These are phyloP conservation scores for Onychorhynchus coronatus DNA, from an alignment of 2,113 vertebrate species.

Conservation along the genomic window DNA sequence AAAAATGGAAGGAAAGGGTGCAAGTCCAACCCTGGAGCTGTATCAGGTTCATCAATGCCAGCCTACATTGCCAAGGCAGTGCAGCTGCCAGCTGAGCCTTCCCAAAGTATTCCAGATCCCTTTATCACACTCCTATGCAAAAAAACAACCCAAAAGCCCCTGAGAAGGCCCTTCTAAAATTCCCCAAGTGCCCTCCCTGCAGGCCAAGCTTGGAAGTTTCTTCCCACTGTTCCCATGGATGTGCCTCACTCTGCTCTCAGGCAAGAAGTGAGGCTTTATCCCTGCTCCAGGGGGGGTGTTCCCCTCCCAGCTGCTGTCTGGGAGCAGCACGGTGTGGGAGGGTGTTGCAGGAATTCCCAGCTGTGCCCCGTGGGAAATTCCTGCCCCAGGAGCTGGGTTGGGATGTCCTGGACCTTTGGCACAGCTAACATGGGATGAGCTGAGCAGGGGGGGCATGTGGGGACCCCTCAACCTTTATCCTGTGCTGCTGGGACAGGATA, in stretches of 20 bases:
- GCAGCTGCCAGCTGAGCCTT: neutral
- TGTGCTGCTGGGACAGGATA: neutral
- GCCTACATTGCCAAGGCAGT: neutral
- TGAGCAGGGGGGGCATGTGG: neutral
- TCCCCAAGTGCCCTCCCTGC: neutral
- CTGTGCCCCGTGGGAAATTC: neutral
- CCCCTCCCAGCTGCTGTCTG: neutral
- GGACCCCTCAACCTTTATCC: neutral
- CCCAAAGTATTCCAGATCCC: neutral
- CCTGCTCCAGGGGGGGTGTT: no score
- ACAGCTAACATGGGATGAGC: neutral
- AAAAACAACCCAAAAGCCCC: neutral
- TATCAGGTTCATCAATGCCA: neutral
- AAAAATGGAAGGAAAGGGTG: neutral
- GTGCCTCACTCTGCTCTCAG: neutral
- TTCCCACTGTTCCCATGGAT: neutral
- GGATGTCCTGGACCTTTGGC: neutral
- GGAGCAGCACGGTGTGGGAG: neutral
- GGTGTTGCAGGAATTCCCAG: neutral
- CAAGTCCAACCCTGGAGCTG: neutral
- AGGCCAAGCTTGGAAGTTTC: neutral
- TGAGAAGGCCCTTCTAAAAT: neutral
- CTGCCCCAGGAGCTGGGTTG: neutral
- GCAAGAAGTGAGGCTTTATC: neutral
- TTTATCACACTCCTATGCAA: neutral